Evolutionary conservation across 2,888 invertebrate genomes (phyloP).

Genomic region (Plebejus argus): DNA sequence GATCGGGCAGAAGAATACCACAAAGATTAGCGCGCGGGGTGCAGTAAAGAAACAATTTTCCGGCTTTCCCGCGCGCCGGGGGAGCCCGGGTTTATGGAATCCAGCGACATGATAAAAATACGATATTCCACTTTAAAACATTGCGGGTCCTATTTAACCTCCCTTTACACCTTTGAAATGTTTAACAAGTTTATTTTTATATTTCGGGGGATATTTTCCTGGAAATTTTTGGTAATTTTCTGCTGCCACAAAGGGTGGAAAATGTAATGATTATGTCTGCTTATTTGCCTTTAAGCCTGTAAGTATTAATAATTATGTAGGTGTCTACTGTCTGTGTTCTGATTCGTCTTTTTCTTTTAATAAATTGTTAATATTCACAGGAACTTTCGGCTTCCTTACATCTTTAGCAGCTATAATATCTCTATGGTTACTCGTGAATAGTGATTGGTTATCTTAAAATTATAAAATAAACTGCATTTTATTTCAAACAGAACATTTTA

Average conservation of each 20-base stretch:
- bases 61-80: slow-evolving; percentile 61
- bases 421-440: neutral
- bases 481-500: slow-evolving; percentile 81
- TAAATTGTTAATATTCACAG: neutral
- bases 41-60: slow-evolving; percentile 80
- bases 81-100: slow-evolving; percentile 62
- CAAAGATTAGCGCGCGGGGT: slow-evolving; percentile 74
- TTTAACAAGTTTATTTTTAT: slow-evolving; percentile 48
- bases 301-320: neutral
- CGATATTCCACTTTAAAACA: slow-evolving; percentile 53
- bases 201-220: slow-evolving; percentile 34
- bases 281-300: neutral
- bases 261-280: neutral
- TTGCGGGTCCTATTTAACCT: slow-evolving; percentile 44
- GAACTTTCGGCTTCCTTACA: neutral
- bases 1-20: slow-evolving; percentile 32
- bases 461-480: slow-evolving; percentile 61
- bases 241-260: slow-evolving; percentile 2
- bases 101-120: slow-evolving; percentile 73
- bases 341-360: neutral
- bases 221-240: slow-evolving; percentile 24
- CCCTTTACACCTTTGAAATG: slow-evolving; percentile 44
- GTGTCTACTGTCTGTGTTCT: neutral
- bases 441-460: slow-evolving; percentile 34
- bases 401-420: neutral